phyloP scores from a whole-genome alignment of 2,113 vertebrate genomes.

The Peromyscus californicus region DNA sequence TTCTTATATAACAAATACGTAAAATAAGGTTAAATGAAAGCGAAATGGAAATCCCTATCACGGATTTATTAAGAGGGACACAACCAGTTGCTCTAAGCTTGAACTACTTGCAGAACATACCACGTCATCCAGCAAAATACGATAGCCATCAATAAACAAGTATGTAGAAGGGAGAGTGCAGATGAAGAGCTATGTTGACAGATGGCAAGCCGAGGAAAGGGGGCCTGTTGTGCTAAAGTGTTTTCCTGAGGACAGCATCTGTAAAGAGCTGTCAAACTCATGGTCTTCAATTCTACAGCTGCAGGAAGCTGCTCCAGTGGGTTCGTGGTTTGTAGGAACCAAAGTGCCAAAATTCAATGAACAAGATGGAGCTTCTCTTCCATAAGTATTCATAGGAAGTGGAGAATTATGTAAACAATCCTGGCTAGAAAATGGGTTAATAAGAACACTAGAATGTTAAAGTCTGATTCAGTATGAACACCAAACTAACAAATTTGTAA shows the following conservation, averaged over 20 bases:
- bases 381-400: background rate
- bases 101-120: background rate
- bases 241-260: background rate
- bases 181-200: background rate
- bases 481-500: background rate
- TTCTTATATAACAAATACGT: background rate
- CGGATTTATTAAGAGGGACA: background rate
- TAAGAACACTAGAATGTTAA: slow-evolving; percentile 1
- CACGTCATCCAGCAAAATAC: background rate
- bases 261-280: background rate
- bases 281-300: background rate
- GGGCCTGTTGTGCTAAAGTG: background rate
- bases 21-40: background rate
- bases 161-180: background rate
- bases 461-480: background rate
- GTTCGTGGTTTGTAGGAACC: background rate
- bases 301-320: background rate
- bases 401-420: background rate
- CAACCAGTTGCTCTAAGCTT: background rate
- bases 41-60: background rate
- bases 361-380: background rate
- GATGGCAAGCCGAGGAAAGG: background rate
- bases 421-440: background rate
- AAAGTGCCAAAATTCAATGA: background rate
- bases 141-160: background rate